These are phyloP conservation scores for Aethina tumida DNA, from an alignment of 1,140 invertebrate species.

Conservation along the genomic window DNA sequence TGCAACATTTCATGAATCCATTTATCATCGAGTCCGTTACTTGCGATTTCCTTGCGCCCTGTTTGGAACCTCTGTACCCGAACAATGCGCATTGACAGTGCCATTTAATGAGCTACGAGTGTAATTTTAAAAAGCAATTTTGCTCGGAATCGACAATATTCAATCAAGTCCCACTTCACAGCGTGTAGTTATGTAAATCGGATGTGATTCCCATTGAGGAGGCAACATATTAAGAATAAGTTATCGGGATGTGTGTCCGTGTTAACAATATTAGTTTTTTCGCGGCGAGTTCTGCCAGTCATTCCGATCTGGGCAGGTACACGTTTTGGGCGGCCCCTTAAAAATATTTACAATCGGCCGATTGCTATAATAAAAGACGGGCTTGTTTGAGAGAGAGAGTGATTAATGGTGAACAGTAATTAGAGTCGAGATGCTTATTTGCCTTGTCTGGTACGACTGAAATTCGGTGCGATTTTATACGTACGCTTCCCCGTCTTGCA, in stretches of 20 bases:
- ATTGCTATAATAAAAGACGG: constrained; percentile 8
- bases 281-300: constrained; percentile 1
- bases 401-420: constrained; percentile 13
- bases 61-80: too few species aligned
- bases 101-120: too few species aligned
- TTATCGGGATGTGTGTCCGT: constrained; percentile 6
- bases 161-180: constrained; percentile 1
- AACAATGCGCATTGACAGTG: too few species aligned
- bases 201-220: constrained; percentile 1
- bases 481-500: too few species aligned
- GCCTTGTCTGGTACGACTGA: too few species aligned
- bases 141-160: constrained; percentile 3
- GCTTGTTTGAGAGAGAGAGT: constrained; percentile 10
- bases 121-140: too few species aligned
- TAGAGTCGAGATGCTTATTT: too few species aligned
- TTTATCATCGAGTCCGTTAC: too few species aligned
- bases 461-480: too few species aligned
- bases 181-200: constrained; percentile 1
- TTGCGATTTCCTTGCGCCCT: too few species aligned
- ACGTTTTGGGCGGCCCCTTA: constrained; percentile 12
- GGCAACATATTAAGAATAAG: constrained; percentile 4
- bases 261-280: constrained; percentile 9
- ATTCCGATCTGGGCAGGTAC: constrained; percentile 5
- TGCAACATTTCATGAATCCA: too few species aligned
- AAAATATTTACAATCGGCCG: constrained; percentile 11